Evolutionary conservation across 2,113 vertebrate genomes (phyloP).

Genomic region (Podarcis muralis): DNA sequence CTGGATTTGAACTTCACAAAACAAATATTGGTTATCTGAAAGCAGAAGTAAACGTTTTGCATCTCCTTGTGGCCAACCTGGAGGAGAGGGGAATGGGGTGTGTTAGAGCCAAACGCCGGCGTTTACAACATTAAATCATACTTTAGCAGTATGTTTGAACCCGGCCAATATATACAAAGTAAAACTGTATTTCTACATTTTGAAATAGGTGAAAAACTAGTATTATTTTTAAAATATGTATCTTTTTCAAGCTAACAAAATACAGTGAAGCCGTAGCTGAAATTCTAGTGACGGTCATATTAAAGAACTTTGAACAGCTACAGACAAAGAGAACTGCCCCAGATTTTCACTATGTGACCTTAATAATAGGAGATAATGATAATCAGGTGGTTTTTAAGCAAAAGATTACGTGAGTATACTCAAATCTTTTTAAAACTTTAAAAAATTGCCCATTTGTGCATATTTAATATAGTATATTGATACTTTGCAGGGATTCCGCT

Average conservation of each 20-base stretch:
- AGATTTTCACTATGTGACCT: constrained; percentile 83
- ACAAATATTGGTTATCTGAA: background rate
- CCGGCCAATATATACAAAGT: background rate
- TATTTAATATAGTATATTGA: constrained; percentile 32
- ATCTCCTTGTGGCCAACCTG: background rate
- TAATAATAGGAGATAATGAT: constrained; percentile 91
- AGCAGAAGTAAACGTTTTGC: background rate
- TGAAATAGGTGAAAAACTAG: background rate
- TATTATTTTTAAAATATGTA: background rate
- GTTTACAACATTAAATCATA: background rate
- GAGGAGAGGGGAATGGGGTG: background rate
- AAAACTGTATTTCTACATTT: background rate
- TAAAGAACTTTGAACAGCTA: constrained; percentile 89
- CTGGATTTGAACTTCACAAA: background rate
- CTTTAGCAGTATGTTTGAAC: background rate
- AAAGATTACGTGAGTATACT: constrained; percentile 83
- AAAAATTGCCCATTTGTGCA: background rate
- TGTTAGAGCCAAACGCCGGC: background rate
- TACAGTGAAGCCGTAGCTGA: constrained; percentile 83
- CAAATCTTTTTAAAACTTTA: background rate
- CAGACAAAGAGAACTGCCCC: constrained; percentile 86
- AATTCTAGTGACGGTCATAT: constrained; percentile 84
- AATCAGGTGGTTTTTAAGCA: constrained; percentile 89
- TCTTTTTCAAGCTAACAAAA: constrained; percentile 82
- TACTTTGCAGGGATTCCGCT: constrained; percentile 81